A percentile compares a stretch with the other conserved stretches of the same genome.
phyloP scores from a whole-genome alignment of 1,140 invertebrate genomes.

The Drosophila littoralis region DNA sequence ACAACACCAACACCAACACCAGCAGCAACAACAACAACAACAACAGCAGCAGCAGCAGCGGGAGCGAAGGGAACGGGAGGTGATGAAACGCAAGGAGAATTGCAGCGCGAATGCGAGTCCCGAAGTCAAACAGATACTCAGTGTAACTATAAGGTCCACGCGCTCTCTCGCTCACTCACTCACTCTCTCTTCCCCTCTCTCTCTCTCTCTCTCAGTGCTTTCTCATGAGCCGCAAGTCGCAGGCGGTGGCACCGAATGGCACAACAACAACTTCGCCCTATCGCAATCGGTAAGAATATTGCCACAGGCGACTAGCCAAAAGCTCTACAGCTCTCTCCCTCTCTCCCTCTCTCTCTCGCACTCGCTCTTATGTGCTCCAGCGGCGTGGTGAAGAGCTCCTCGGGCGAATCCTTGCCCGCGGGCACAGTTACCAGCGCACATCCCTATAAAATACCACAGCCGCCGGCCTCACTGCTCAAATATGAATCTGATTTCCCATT shows the following conservation, averaged over 20 bases:
- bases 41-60: slow-evolving; percentile 85
- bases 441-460: slow-evolving; percentile 88
- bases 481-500: slow-evolving; percentile 95
- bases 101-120: slow-evolving; percentile 97
- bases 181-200: not conserved
- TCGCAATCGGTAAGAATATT: slow-evolving; percentile 90
- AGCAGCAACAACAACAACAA: slow-evolving; percentile 86
- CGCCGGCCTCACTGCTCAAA: slow-evolving; percentile 86
- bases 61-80: slow-evolving; percentile 88
- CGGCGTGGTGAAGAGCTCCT: slow-evolving; percentile 87
- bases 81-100: slow-evolving; percentile 91
- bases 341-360: slow-evolving; percentile 3
- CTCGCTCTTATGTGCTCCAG: slow-evolving; percentile 59
- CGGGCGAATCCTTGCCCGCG: slow-evolving; percentile 86
- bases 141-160: slow-evolving; percentile 86
- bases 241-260: slow-evolving; percentile 91
- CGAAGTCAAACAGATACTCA: slow-evolving; percentile 97
- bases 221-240: slow-evolving; percentile 93
- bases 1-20: slow-evolving; percentile 81
- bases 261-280: slow-evolving; percentile 89
- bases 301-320: not conserved
- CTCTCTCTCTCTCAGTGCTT: slow-evolving; percentile 89
- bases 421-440: slow-evolving; percentile 86
- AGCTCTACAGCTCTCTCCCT: not conserved
- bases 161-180: not conserved